These are phyloP conservation scores for Venusia cambrica DNA, from an alignment of 2,888 invertebrate species.

Conservation along the genomic window DNA sequence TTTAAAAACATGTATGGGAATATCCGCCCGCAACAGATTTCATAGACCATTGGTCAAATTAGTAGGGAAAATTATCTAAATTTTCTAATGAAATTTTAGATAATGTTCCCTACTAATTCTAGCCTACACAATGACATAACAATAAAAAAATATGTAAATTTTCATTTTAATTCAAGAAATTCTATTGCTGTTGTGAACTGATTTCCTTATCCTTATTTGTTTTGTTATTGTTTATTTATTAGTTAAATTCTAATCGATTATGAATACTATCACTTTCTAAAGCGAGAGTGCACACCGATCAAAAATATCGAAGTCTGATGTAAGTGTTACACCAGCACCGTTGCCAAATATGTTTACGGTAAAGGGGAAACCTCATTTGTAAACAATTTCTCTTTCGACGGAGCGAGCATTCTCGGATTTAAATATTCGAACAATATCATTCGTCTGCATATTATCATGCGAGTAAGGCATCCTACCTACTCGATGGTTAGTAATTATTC, in stretches of 20 bases:
- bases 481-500: slow-evolving; percentile 47
- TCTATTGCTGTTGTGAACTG: too few relatives aligned
- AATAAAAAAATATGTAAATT: too few relatives aligned
- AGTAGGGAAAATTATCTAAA: too few relatives aligned
- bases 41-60: too few relatives aligned
- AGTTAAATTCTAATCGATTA: slow-evolving; percentile 1
- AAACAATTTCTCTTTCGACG: slow-evolving; percentile 59
- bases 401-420: slow-evolving; percentile 40
- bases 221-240: not conserved
- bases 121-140: too few relatives aligned
- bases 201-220: not conserved
- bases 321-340: slow-evolving; percentile 26
- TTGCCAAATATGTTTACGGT: slow-evolving; percentile 28
- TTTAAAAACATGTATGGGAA: too few relatives aligned
- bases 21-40: too few relatives aligned
- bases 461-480: slow-evolving; percentile 33
- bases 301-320: slow-evolving; percentile 26
- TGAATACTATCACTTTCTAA: slow-evolving; percentile 26
- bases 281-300: slow-evolving; percentile 15
- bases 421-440: slow-evolving; percentile 44
- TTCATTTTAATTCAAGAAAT: too few relatives aligned
- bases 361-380: slow-evolving; percentile 48
- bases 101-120: too few relatives aligned
- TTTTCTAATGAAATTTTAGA: too few relatives aligned
- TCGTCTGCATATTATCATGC: slow-evolving; percentile 51